These are phyloP conservation scores for Bubalus kerabau DNA, from an alignment of 2,113 vertebrate genomes.

Conservation along the genomic window DNA sequence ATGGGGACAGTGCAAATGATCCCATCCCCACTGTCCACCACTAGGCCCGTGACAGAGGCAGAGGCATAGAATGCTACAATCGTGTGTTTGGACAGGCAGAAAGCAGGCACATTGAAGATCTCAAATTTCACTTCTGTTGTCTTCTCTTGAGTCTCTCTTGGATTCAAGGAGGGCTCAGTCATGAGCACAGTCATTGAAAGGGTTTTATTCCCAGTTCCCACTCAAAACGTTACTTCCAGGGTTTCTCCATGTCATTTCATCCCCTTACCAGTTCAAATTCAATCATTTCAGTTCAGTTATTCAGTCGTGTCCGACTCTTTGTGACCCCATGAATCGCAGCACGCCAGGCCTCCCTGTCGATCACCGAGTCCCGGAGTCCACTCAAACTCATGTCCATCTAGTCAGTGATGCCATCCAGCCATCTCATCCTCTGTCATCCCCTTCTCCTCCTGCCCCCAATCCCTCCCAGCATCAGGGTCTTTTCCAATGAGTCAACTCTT, in stretches of 20 bases:
- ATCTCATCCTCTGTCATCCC: too few species aligned
- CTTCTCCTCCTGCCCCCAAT: too few species aligned
- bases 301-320: too few species aligned
- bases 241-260: slow-evolving; percentile 58
- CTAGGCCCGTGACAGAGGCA: slow-evolving; percentile 50
- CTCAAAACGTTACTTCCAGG: slow-evolving; percentile 63
- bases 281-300: neutral
- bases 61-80: slow-evolving; percentile 61
- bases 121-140: slow-evolving; percentile 71
- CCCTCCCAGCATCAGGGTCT: too few species aligned
- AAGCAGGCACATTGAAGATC: slow-evolving; percentile 59
- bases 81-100: slow-evolving; percentile 45
- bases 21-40: slow-evolving; percentile 56
- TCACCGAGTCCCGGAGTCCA: too few species aligned
- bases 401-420: too few species aligned
- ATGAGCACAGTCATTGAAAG: slow-evolving; percentile 47
- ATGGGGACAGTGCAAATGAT: slow-evolving; percentile 42
- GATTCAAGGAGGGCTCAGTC: slow-evolving; percentile 57
- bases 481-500: too few species aligned
- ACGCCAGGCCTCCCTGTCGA: too few species aligned
- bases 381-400: too few species aligned
- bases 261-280: slow-evolving; percentile 41
- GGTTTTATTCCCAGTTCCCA: slow-evolving; percentile 40
- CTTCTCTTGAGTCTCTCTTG: slow-evolving; percentile 27
- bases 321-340: too few species aligned